Evolutionary conservation across 2,113 vertebrate genomes (phyloP), one percentile per base, ranked within the genome.

Genomic region (Macrotis lagotis): DNA sequence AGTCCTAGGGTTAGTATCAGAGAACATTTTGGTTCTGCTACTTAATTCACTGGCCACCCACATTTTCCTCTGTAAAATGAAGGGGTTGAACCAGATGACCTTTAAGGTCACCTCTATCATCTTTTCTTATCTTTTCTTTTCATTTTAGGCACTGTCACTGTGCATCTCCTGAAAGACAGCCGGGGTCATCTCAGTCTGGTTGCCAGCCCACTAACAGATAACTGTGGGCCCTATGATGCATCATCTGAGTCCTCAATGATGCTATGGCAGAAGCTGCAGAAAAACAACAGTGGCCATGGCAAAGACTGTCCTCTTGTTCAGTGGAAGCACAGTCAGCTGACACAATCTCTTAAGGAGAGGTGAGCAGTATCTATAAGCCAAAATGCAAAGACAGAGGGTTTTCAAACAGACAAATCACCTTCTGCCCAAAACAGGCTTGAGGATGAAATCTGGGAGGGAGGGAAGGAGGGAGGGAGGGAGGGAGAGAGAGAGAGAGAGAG

Each of bases 151-250:
- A 93, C 97, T 0, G 91, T 99, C 95, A 98, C 98, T 0, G 98
- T 98, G 83, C 95, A 96, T 52, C 98, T 99, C 95, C 97, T 47
- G 91, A 98, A 97, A 95, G 98, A 99, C 97, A 98, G 97, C 95
- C 83, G 96, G 0, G 99, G 99, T 92, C 98, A 97, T 50, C 95
- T 98, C 94, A 97, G 94, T 94, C 97, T 99, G 94, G 90, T 99
- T 0, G 98, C 98, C 52, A 98, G 66, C 93, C 98, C 98, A 0
- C 98, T 98, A 94, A n/a, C 74, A 0, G 98, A 98, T 93, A 93
- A 89, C 94, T 91, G 47, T 0, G 88, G 52, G 55, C 91, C 93
- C 53, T 94, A 97, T 95, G 95, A 98, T 0, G 96, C 96, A 0
- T 88, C 98, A 16, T 4, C 94, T 0, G 2, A 93, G 0, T 98